A percentile compares a stretch with the other conserved stretches of the same genome.
Conservation (phyloP, 2,797 vertebrate genomes). For the Acipenser ruthenus region DNA sequence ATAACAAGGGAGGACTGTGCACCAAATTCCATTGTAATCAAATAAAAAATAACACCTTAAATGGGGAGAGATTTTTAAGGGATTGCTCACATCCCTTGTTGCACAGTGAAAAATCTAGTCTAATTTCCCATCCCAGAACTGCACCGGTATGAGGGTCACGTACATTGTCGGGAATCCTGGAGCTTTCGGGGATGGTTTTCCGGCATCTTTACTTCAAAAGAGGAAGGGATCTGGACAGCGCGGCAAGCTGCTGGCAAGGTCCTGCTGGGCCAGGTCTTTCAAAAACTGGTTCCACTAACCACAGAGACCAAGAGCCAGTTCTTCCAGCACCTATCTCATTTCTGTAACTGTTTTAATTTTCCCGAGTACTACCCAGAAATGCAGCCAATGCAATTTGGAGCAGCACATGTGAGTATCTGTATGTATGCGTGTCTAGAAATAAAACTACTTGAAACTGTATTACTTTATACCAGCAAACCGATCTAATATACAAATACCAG, state of each 20-base stretch:
- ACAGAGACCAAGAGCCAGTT: constrained; percentile 23
- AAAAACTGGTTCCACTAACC: constrained; percentile 23
- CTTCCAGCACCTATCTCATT: not conserved
- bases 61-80: no score
- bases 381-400: rapidly evolving
- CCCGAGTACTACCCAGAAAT: not conserved
- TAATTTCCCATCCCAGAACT: constrained; percentile 32
- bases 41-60: no score
- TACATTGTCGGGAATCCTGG: constrained; percentile 10
- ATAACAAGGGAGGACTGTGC: no score
- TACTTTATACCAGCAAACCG: no score
- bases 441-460: no score
- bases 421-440: not conserved
- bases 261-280: constrained; percentile 42
- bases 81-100: no score
- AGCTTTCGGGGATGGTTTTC: rapidly evolving
- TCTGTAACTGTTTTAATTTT: rapidly evolving
- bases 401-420: constrained; percentile 35
- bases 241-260: constrained; percentile 38
- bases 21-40: no score
- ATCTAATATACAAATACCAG: no score
- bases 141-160: constrained; percentile 49
- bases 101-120: no score
- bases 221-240: constrained; percentile 10
- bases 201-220: rapidly evolving